Conservation (phyloP, 2,797 vertebrate species). For the Takifugu ocellatus region DNA sequence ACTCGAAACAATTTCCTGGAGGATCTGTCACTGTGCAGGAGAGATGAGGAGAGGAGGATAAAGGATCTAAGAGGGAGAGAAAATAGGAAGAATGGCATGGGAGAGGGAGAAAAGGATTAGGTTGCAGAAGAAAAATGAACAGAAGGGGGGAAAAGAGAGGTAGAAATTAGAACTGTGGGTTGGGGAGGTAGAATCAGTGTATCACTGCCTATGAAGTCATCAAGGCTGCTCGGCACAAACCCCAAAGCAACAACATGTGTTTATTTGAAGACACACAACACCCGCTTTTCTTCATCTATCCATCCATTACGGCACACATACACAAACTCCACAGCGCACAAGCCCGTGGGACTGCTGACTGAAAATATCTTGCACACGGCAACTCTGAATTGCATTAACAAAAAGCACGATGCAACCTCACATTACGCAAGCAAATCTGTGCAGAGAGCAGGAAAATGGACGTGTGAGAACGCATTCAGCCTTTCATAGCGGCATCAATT, state of each 20-base stretch:
- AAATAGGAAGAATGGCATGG: slow-evolving; percentile 48
- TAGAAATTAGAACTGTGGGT: slow-evolving; percentile 44
- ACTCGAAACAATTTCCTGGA: slow-evolving; percentile 74
- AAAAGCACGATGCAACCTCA: slow-evolving; percentile 38
- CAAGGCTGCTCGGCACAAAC: slow-evolving; percentile 14
- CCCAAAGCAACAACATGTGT: slow-evolving; percentile 40
- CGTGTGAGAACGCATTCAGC: slow-evolving; percentile 22
- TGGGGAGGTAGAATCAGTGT: slow-evolving; percentile 35
- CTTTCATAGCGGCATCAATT: slow-evolving; percentile 33
- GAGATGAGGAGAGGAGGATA: slow-evolving; percentile 27
- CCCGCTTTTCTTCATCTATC: slow-evolving; percentile 35
- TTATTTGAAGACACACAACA: slow-evolving; percentile 49
- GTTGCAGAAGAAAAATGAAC: slow-evolving; percentile 39
- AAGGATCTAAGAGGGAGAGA: slow-evolving; percentile 43
- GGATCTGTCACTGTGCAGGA: slow-evolving; percentile 66
- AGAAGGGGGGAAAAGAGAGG: slow-evolving; percentile 13
- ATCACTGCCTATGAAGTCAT: slow-evolving; percentile 34
- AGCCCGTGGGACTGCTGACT: slow-evolving; percentile 46
- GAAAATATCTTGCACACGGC: slow-evolving; percentile 42
- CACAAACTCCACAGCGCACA: slow-evolving; percentile 40
- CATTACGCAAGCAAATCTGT: slow-evolving; percentile 43
- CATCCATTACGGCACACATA: slow-evolving; percentile 27
- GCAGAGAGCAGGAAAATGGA: slow-evolving; percentile 18
- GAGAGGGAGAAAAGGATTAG: slow-evolving; percentile 43
- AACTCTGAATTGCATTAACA: slow-evolving; percentile 32